Evolutionary conservation across 2,888 invertebrate genomes (phyloP).

Genomic region (Malachius bipustulatus): DNA sequence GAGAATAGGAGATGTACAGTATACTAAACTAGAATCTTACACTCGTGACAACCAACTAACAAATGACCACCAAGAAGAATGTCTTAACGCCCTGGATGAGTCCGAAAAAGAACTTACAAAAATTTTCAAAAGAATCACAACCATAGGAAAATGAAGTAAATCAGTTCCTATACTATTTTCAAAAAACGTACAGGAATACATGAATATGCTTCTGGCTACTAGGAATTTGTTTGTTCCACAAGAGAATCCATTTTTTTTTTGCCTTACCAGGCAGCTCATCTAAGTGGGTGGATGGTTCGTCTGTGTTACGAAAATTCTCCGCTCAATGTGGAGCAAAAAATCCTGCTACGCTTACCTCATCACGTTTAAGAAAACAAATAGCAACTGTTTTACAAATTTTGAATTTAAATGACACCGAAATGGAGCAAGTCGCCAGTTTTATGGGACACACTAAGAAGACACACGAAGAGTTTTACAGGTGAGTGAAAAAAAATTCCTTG

Average conservation of each 20-base stretch:
- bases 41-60: conserved; percentile 3
- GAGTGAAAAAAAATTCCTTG: too few relatives aligned
- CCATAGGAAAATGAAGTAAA: conserved; percentile 7
- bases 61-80: conserved; percentile 17
- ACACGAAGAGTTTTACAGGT: too few relatives aligned
- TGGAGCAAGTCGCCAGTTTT: conserved; percentile 5
- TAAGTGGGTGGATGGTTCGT: conserved; percentile 20
- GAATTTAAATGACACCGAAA: conserved; percentile 7
- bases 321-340: conserved; percentile 16
- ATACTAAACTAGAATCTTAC: conserved; percentile 15
- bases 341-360: conserved; percentile 18
- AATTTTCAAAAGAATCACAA: conserved; percentile 13
- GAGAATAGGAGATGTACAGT: conserved; percentile 22
- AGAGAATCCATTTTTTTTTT: too few relatives aligned
- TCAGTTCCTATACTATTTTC: conserved; percentile 12
- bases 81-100: conserved; percentile 16
- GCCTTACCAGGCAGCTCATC: conserved; percentile 16
- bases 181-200: too few relatives aligned
- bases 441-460: too few relatives aligned
- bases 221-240: too few relatives aligned
- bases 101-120: conserved; percentile 18
- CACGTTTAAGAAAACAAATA: conserved; percentile 21
- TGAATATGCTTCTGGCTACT: too few relatives aligned
- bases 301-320: conserved; percentile 18
- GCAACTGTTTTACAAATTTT: conserved; percentile 17